A percentile compares a stretch with the other conserved stretches of the same genome.
These are phyloP conservation scores for Eulimnadia texana DNA, from an alignment of 1,140 invertebrate genomes.

Conservation along the genomic window DNA sequence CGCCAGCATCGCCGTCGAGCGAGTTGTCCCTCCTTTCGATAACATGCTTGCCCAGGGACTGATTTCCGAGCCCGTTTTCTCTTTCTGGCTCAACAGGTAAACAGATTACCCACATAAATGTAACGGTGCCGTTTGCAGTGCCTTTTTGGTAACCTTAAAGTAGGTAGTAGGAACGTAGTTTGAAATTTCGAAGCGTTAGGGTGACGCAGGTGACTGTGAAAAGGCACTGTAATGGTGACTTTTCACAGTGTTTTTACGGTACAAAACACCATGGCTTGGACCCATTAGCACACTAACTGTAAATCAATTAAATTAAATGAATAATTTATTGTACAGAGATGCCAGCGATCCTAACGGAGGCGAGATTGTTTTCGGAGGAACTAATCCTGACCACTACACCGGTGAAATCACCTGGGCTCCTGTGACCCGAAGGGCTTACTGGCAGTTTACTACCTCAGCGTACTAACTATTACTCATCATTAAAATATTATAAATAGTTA, in stretches of 20 bases:
- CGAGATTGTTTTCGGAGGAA: conserved; percentile 88
- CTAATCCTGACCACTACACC: conserved; percentile 76
- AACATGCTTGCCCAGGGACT: conserved; percentile 79
- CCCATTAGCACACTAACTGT: no score
- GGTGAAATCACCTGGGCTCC: conserved; percentile 88
- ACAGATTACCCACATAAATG: background rate
- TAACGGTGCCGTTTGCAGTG: no score
- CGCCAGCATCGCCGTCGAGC: conserved; percentile 74
- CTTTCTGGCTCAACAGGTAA: conserved; percentile 84
- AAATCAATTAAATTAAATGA: no score
- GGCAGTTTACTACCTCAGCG: conserved; percentile 92
- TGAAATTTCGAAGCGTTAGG: no score
- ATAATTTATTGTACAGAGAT: no score
- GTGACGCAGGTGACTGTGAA: no score
- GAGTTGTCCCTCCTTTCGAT: conserved; percentile 82
- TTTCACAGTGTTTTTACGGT: no score
- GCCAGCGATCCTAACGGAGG: conserved; percentile 58
- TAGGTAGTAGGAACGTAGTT: no score
- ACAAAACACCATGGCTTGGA: no score
- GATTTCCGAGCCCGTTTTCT: conserved; percentile 69
- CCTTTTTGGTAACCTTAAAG: no score
- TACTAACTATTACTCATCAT: conserved; percentile 22
- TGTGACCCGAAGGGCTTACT: conserved; percentile 78
- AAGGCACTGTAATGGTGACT: no score
- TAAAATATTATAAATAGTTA: background rate